These are phyloP conservation scores for Eueides isabella DNA, from an alignment of 1,140 invertebrate species.

Conservation along the genomic window DNA sequence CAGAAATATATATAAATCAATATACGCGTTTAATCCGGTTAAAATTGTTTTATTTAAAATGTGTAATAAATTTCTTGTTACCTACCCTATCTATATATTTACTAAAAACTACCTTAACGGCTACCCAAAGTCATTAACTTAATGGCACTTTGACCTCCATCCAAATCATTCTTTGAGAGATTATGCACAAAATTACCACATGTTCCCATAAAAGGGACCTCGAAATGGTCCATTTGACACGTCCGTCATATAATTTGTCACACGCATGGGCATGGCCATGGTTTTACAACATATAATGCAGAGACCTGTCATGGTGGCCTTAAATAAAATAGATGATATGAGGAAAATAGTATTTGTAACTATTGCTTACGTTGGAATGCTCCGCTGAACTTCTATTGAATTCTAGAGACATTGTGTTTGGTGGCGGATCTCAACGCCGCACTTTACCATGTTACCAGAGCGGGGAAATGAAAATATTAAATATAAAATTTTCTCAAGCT, in stretches of 20 bases:
- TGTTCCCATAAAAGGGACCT: conserved; percentile 22
- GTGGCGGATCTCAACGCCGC: too few species aligned
- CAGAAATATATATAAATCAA: too few species aligned
- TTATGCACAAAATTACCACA: background rate
- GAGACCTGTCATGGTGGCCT: conserved; percentile 33
- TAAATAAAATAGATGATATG: background rate
- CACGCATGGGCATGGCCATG: conserved; percentile 32
- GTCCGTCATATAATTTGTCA: conserved; percentile 28
- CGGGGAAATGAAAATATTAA: too few species aligned
- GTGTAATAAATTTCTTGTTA: too few species aligned
- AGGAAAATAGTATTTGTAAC: conserved; percentile 6
- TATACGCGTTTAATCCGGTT: too few species aligned
- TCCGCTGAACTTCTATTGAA: too few species aligned
- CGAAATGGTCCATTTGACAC: conserved; percentile 30
- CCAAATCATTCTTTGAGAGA: background rate
- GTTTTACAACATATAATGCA: conserved; percentile 38
- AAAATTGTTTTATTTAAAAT: too few species aligned
- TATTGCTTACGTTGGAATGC: background rate
- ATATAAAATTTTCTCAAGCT: too few species aligned
- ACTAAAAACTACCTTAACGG: background rate
- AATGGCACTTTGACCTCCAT: background rate
- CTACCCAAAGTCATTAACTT: background rate
- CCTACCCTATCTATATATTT: too few species aligned
- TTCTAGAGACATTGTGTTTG: too few species aligned
- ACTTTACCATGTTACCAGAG: too few species aligned